Conservation (phyloP, 2,797 vertebrate species). For the Pipistrellus pygmaeus region DNA sequence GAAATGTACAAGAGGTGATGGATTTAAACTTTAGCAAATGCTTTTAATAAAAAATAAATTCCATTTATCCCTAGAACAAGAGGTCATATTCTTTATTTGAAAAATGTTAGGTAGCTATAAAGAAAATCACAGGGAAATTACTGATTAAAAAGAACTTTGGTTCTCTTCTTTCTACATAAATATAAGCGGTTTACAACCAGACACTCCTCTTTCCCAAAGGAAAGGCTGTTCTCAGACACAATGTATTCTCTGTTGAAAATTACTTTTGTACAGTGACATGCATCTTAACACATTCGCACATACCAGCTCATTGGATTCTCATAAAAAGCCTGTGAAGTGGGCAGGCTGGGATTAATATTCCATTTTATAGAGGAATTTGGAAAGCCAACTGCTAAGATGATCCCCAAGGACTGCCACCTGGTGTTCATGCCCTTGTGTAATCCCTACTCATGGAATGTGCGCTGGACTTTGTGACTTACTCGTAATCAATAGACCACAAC, state of each 20-base stretch:
- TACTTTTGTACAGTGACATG: not conserved
- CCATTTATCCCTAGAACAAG: constrained; percentile 61
- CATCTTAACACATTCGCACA: not conserved
- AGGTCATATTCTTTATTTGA: constrained; percentile 49
- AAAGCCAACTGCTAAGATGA: not conserved
- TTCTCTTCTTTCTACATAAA: not conserved
- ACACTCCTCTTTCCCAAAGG: not conserved
- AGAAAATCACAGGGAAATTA: constrained; percentile 43
- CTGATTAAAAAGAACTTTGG: constrained; percentile 45
- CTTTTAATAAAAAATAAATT: constrained; percentile 72
- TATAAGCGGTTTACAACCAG: not conserved
- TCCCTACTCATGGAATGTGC: not conserved
- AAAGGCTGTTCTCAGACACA: not conserved
- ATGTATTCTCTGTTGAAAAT: not conserved
- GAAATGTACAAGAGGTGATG: constrained; percentile 59
- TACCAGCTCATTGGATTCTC: not conserved
- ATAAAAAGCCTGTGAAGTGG: not conserved
- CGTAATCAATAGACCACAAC: not conserved
- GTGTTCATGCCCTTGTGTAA: not conserved
- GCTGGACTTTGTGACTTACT: not conserved
- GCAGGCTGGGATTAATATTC: not conserved
- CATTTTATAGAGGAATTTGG: not conserved
- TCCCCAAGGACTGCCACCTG: not conserved
- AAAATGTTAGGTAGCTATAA: constrained; percentile 44
- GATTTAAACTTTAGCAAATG: constrained; percentile 70